Evolutionary conservation across 2,797 vertebrate genomes (phyloP), one percentile per base, ranked within the genome.

Genomic region (Gallirallus australis): DNA sequence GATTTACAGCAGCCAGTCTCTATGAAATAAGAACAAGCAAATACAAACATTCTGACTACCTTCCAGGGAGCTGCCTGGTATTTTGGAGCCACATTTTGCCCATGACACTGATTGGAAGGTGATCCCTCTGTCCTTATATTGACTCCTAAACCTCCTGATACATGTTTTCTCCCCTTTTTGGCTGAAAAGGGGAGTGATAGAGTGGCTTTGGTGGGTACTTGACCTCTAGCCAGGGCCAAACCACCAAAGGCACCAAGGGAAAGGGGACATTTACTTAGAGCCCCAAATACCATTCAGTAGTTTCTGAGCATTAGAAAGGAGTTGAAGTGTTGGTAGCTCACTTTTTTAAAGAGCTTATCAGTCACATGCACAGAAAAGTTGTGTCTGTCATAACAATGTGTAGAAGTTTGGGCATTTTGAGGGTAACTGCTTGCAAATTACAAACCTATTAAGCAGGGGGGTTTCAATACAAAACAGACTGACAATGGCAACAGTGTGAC

Each of bases 371-470:
- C 40, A 64, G 31, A 56, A 85, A 75, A 91, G 3, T 10, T 21
- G 3, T 37, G 27, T 50, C 25, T 68, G 7, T 35, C 24, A 79
- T n/a, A 59, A 6, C 23, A 6, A 14, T 7, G 15, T 30, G 17
- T 17, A 83, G 37, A 86, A 30, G 59, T 69, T 28, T 7, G 24
- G 9, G 6, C 14, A 33, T 52, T 15, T 35, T 82, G 68, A 27
- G 2, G n/a, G 11, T 9, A 84, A 52, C 7, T n/a, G 4, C 17
- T 81, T 91, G 82, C 64, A 63, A 73, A 75, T 37, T 82, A 9
- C 23, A 66, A 66, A 71, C 1, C 6, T 52, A 6, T 7, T 52
- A 66, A 45, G 19, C 68, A 8, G 9, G 3, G 42, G 0, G 0
- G 52, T 85, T 93, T 78, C 31, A 60, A 35, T 4, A 42, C 37